Base-by-base conservation (phyloP, 2,888 invertebrate genomes). In the Apotomis capreana region DNA sequence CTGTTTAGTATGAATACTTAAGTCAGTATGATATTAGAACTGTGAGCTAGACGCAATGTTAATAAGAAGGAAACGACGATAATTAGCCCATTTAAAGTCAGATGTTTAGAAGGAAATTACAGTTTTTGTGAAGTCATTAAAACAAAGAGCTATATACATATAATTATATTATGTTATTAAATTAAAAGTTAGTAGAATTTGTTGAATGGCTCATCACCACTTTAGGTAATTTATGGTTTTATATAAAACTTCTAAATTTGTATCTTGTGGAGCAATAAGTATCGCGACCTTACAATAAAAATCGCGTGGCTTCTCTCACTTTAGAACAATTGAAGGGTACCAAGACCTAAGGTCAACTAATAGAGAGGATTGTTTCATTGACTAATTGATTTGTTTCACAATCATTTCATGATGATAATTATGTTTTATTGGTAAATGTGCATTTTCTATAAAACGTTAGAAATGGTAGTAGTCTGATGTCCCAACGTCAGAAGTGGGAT, bases 311-410 rank as follows among this genome's bases (percentile, higher is more conserved):
- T 13, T 65, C 55, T 8, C 44, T 12, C 12, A 55, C 44, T n/a
- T 49, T 8, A 49, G 44, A 57, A 65, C 65, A 65, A 65, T 64
- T 57, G 64, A 64, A 64, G 44, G 65, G 46, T 65, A 46, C 36
- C 44, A 15, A 26, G 15, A 64, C 4, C 10, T 65, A 55, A 65
- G 55, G 55, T 65, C 65, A 36, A 46, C 46, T 65, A 36, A 65
- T 65, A 12, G 55, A 12, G 55, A n/a, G 55, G 46, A 55, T 65
- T 65, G 26, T 65, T 65, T n/a, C 44, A 55, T n/a, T 57, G n/a
- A 6, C 44, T 65, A 46, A 65, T 46, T 26, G 26, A 26, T 55
- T 65, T 57, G 55, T 12, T 57, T 44, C 44, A 13, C 9, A 60
- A n/a, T 36, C 8, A n/a, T 5, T 26, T 52, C 54, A 46, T 55